These are phyloP conservation scores for Neoascia interrupta DNA, from an alignment of 2,888 invertebrate genomes.

Conservation along the genomic window DNA sequence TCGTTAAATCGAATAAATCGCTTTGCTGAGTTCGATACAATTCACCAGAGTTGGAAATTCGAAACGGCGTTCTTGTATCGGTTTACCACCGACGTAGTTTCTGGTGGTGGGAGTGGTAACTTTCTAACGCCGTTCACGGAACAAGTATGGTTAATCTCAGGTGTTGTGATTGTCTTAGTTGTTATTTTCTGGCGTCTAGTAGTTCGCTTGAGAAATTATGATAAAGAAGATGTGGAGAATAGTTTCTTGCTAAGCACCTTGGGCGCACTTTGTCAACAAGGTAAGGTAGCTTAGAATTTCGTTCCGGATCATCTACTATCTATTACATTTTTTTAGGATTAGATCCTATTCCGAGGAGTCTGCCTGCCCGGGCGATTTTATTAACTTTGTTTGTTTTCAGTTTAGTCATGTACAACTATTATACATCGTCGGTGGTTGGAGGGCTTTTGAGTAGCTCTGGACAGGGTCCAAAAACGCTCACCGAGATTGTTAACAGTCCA, in stretches of 20 bases:
- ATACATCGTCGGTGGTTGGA: slow-evolving; percentile 78
- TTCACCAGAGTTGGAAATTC: slow-evolving; percentile 78
- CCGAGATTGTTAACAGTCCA: slow-evolving; percentile 75
- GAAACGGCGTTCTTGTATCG: slow-evolving; percentile 76
- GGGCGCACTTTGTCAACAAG: slow-evolving; percentile 77
- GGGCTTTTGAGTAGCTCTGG: slow-evolving; percentile 75
- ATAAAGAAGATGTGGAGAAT: too few species aligned
- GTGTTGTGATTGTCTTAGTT: slow-evolving; percentile 70
- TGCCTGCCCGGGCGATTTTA: slow-evolving; percentile 73
- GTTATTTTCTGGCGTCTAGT: slow-evolving; percentile 74
- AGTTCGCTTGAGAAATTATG: too few species aligned
- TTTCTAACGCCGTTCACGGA: slow-evolving; percentile 76
- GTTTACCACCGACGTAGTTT: slow-evolving; percentile 75
- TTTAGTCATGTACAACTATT: slow-evolving; percentile 77
- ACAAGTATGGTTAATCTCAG: slow-evolving; percentile 74
- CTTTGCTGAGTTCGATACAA: slow-evolving; percentile 76
- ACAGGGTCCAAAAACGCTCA: slow-evolving; percentile 75
- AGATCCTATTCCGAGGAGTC: slow-evolving; percentile 73
- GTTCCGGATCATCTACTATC: too few species aligned
- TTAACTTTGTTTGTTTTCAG: slow-evolving; percentile 75
- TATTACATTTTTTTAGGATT: slow-evolving; percentile 71
- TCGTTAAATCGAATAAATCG: slow-evolving; percentile 77
- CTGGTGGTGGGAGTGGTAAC: slow-evolving; percentile 73
- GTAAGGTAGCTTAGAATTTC: slow-evolving; percentile 53
- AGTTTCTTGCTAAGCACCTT: slow-evolving; percentile 73